Percentiles rank a stretch among this genome's conserved stretches.
Evolutionary conservation across 2,113 vertebrate genomes (phyloP).

Genomic region (Physeter macrocephalus): DNA sequence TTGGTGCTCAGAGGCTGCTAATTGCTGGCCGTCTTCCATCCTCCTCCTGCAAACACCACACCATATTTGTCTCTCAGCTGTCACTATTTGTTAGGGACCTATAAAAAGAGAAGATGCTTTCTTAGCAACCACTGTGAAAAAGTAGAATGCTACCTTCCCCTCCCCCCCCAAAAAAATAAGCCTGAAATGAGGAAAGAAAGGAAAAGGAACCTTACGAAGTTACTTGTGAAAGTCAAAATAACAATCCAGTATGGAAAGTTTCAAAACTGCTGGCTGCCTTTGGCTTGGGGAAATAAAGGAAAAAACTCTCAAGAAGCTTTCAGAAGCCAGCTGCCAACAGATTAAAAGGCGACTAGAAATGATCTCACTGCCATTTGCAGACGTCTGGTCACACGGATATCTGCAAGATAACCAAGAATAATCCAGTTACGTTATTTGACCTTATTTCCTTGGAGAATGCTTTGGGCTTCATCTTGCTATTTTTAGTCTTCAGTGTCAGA

Average conservation of each 20-base stretch:
- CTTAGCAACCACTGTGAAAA: slow-evolving; percentile 78
- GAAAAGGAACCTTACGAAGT: neutral
- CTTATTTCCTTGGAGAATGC: slow-evolving; percentile 45
- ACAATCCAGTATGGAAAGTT: neutral
- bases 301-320: neutral
- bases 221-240: neutral
- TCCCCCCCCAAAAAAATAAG: neutral
- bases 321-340: slow-evolving; percentile 40
- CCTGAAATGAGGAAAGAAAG: slow-evolving; percentile 35
- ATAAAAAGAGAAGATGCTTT: slow-evolving; percentile 75
- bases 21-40: slow-evolving; percentile 75
- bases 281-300: neutral
- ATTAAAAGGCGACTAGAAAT: slow-evolving; percentile 22
- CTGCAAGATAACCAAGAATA: slow-evolving; percentile 69
- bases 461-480: slow-evolving; percentile 18
- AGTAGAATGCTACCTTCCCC: neutral
- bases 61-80: slow-evolving; percentile 82
- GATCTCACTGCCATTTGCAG: slow-evolving; percentile 59
- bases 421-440: slow-evolving; percentile 26
- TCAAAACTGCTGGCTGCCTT: neutral
- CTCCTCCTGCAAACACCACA: slow-evolving; percentile 66
- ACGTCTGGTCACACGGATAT: slow-evolving; percentile 64
- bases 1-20: slow-evolving; percentile 56
- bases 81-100: slow-evolving; percentile 73
- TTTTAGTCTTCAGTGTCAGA: slow-evolving; percentile 28